Conservation (phyloP, 37 sponge, comb jelly and placozoan species). For the Oopsacas minuta region DNA sequence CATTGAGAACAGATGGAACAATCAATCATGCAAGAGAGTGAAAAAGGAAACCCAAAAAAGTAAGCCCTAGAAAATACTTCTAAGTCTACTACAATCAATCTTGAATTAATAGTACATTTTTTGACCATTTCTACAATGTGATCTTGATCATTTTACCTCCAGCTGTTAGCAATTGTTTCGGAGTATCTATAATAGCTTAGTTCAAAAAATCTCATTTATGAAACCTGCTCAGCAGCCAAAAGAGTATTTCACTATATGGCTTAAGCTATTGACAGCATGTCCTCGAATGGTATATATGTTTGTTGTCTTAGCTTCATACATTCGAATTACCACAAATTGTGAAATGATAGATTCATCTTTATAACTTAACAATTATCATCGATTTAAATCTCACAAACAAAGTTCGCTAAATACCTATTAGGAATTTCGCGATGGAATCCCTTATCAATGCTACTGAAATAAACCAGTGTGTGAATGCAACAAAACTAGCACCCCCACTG, state of each 20-base stretch:
- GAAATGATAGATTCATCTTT: background rate
- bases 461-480: background rate
- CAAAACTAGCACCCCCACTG: background rate
- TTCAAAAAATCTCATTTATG: slow-evolving; percentile 4
- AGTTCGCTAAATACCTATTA: background rate
- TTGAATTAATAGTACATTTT: background rate
- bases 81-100: background rate
- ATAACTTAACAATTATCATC: background rate
- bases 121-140: background rate
- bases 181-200: slow-evolving; percentile 3
- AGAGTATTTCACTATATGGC: background rate
- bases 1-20: too few relatives aligned
- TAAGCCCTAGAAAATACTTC: background rate
- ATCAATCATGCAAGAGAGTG: too few relatives aligned
- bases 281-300: slow-evolving; percentile 11
- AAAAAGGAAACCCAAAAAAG: background rate
- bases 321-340: background rate
- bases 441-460: background rate
- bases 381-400: background rate
- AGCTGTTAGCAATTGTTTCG: slow-evolving; percentile 6
- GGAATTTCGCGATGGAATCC: background rate
- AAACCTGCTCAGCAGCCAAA: slow-evolving; percentile 17
- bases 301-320: background rate
- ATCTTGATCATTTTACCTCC: background rate
- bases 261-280: background rate